Conservation (phyloP, 2,113 vertebrate species). For the Kryptolebias marmoratus region DNA sequence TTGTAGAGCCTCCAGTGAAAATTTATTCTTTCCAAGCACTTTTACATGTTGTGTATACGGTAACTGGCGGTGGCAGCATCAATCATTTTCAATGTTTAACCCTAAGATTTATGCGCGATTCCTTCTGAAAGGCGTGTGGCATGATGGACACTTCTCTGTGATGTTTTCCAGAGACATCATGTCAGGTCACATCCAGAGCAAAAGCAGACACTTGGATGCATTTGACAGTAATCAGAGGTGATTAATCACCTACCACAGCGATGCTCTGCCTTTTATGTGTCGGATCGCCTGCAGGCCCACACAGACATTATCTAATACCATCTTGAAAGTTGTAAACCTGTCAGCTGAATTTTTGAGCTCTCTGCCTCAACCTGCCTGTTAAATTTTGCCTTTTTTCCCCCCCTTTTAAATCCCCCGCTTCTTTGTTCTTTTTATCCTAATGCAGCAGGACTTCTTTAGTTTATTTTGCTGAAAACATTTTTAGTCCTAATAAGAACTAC, state of each 20-base stretch:
- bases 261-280: slow-evolving; percentile 57
- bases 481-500: not conserved
- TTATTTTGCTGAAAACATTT: not conserved
- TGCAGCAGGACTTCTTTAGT: not conserved
- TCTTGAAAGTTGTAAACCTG: slow-evolving; percentile 60
- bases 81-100: slow-evolving; percentile 12
- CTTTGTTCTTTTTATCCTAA: slow-evolving; percentile 2
- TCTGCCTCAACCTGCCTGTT: slow-evolving; percentile 50
- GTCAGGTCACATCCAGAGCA: slow-evolving; percentile 55
- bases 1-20: not conserved
- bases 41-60: not conserved
- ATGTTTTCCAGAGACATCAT: slow-evolving; percentile 57
- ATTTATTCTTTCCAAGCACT: not conserved
- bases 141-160: slow-evolving; percentile 24
- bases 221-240: slow-evolving; percentile 53
- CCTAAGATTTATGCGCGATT: not conserved
- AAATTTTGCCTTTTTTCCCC: not conserved
- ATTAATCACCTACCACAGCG: slow-evolving; percentile 58
- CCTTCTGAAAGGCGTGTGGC: slow-evolving; percentile 20
- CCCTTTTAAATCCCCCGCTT: not conserved
- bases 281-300: slow-evolving; percentile 40
- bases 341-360: slow-evolving; percentile 28
- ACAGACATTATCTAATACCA: slow-evolving; percentile 52
- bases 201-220: slow-evolving; percentile 44
- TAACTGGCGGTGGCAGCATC: slow-evolving; percentile 21